Base-by-base conservation (phyloP, 2,113 vertebrate species). In the Pholis gunnellus region DNA sequence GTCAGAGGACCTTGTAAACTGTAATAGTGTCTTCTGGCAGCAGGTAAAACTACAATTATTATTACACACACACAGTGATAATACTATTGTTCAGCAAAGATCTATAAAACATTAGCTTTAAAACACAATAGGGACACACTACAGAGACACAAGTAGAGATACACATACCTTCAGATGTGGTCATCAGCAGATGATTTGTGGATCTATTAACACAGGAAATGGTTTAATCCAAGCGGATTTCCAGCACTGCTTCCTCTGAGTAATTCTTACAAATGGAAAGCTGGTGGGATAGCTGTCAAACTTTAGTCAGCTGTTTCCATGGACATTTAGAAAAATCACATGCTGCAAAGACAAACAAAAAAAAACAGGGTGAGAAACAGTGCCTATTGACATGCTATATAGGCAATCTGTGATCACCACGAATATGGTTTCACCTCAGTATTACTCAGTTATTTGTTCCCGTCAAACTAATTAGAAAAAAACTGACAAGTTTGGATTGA, bases 281-380 rank as follows among this genome's bases (percentile, higher is more conserved):
- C 68, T 86, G 38, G 50, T 65, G 67, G 63, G 56, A 46, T 46
- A 68, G 83, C 85, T 80, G 85, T 83, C 72, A 80, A 70, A 86
- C 82, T 79, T 87, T 74, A 89, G 85, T 91, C 90, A 87, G 79
- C 89, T 81, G 76, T 85, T 78, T 82, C 91, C 82, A 31, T 85
- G 72, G 81, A 84, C 76, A 81, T 90, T 93, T 90, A 87, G 83
- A 65, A 92, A 94, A 87, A 94, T 94, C 79, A 91, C 94, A 91
- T 94, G 89, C 93, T 95, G 90, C 42, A 89, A 91, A 78, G 25
- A 42, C 69, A 74, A 87, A 87, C 20, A 69, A 25, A 69, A 54
- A 40, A 14, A 46, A 20, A 65, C 2, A 46, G 20, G 11, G 60
- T 83, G 4, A 88, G 46, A 44, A 34, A 31, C 4, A 0, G 34